These are phyloP conservation scores for Eidolon dupreanum DNA, from an alignment of 2,797 vertebrate genomes.

Conservation along the genomic window DNA sequence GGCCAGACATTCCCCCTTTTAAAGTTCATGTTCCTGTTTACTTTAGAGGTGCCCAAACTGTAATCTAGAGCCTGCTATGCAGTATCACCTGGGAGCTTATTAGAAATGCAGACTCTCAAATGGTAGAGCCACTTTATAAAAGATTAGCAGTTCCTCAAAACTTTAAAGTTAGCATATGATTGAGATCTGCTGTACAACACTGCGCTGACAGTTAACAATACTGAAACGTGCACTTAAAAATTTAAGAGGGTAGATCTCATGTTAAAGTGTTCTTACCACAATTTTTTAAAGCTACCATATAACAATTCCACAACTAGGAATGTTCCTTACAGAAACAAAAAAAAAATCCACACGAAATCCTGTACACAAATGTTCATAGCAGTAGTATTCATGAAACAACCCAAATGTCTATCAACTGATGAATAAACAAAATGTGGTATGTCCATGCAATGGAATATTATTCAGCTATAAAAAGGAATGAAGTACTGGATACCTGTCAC, in stretches of 20 bases:
- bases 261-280: background rate
- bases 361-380: background rate
- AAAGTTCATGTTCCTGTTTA: background rate
- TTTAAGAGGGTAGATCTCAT: background rate
- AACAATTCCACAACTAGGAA: background rate
- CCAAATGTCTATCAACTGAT: background rate
- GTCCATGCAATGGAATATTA: background rate
- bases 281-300: background rate
- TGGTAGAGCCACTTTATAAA: background rate
- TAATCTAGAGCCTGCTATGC: background rate
- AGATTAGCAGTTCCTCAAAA: background rate
- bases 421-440: background rate
- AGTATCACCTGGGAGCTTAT: background rate
- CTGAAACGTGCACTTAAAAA: background rate
- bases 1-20: background rate
- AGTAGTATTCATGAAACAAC: background rate
- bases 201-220: background rate
- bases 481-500: background rate
- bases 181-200: background rate
- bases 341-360: background rate
- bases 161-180: background rate
- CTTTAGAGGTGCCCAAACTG: background rate
- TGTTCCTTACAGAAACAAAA: slow-evolving; percentile 20
- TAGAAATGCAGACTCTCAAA: slow-evolving; percentile 8
- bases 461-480: background rate